Evolutionary conservation across 2,797 vertebrate genomes (phyloP).

Genomic region (Muscicapa striata): DNA sequence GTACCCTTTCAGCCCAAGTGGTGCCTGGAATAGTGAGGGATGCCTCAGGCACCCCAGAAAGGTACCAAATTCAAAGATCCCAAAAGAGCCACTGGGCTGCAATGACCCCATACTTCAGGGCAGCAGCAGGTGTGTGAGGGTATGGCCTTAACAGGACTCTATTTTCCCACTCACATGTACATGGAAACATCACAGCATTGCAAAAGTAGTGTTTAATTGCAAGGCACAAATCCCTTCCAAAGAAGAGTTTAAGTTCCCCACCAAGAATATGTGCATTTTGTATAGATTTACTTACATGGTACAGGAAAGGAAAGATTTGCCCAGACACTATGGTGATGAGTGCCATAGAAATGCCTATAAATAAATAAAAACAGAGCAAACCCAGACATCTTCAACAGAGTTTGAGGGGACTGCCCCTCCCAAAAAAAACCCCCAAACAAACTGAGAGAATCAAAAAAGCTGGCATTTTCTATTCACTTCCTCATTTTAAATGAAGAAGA

Average conservation of each 20-base stretch:
- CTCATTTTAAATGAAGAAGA: background rate
- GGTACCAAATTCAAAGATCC: background rate
- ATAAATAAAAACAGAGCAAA: constrained; percentile 19
- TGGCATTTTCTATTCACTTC: background rate
- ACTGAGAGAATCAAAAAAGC: background rate
- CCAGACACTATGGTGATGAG: constrained; percentile 1
- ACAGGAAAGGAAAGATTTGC: constrained; percentile 26
- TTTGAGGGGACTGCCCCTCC: background rate
- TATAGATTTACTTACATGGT: constrained; percentile 60
- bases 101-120: accelerated
- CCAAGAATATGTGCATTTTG: constrained; percentile 69
- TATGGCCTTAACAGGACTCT: background rate
- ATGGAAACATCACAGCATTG: background rate
- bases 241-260: constrained; percentile 11
- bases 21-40: background rate
- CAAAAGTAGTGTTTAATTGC: constrained; percentile 54
- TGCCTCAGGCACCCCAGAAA: background rate
- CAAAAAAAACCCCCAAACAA: accelerated
- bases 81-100: background rate
- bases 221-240: constrained; percentile 59
- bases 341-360: constrained; percentile 18
- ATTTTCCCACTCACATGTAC: background rate
- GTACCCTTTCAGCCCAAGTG: background rate
- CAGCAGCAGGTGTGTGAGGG: background rate
- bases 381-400: background rate